Evolutionary conservation across 2,113 vertebrate species (phyloP).

Genomic region (Colius striatus): DNA sequence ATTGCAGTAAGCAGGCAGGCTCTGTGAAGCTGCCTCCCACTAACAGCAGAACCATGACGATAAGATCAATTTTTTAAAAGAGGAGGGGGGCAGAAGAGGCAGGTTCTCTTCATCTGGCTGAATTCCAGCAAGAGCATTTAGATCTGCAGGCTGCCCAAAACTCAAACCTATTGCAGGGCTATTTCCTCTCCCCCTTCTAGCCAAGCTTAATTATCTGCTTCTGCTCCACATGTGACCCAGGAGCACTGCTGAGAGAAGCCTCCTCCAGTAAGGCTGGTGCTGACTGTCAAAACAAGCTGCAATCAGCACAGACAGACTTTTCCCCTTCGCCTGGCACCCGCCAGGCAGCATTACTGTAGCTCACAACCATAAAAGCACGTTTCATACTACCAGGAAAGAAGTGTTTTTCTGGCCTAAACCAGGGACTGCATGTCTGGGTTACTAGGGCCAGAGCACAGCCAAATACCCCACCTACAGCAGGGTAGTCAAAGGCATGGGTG

Average conservation of each 20-base stretch:
- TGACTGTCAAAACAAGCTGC: background rate
- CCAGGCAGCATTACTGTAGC: background rate
- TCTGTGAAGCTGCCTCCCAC: constrained; percentile 13
- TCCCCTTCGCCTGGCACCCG: background rate
- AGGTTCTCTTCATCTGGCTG: constrained; percentile 35
- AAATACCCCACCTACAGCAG: background rate
- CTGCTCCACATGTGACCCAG: background rate
- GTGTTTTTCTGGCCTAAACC: background rate
- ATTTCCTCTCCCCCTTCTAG: constrained; percentile 5
- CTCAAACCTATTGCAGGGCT: constrained; percentile 62
- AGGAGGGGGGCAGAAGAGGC: background rate
- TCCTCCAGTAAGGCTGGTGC: constrained; percentile 5
- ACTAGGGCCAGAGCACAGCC: background rate
- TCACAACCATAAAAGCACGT: background rate
- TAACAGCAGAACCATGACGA: background rate
- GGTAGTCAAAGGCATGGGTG: background rate
- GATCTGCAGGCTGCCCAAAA: constrained; percentile 49
- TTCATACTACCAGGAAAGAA: background rate
- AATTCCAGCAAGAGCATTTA: constrained; percentile 32
- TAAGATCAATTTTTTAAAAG: background rate
- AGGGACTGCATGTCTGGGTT: accelerated
- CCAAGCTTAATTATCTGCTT: constrained; percentile 51
- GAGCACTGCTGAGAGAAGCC: background rate
- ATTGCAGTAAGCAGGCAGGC: background rate
- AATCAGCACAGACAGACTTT: background rate